A percentile compares a stretch with the other conserved stretches of the same genome.
Conservation (phyloP, 2,888 invertebrate genomes). For the Chirona hameri region DNA sequence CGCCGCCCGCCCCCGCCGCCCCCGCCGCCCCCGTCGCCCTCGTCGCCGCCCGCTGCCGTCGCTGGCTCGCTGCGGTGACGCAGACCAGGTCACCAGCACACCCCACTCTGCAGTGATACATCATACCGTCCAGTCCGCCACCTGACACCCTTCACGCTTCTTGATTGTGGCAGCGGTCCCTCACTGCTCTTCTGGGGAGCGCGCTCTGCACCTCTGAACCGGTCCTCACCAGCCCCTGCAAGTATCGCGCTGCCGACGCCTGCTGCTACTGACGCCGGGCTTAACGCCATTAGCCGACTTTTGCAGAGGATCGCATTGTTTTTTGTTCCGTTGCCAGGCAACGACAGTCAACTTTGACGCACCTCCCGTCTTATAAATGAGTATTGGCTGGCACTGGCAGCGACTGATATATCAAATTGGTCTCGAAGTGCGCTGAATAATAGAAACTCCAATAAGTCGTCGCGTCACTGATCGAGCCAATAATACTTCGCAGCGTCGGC, state of each 20-base stretch:
- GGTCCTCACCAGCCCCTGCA: background rate
- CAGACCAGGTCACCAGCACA: too few species aligned
- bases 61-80: too few species aligned
- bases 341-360: background rate
- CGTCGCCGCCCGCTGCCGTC: background rate
- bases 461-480: background rate
- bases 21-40: background rate
- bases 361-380: slow-evolving; percentile 10
- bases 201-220: too few species aligned
- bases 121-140: background rate
- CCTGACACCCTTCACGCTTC: too few species aligned
- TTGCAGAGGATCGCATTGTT: slow-evolving; percentile 4
- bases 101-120: background rate
- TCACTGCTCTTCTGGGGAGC: too few species aligned
- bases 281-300: background rate
- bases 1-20: background rate
- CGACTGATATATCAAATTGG: slow-evolving; percentile 2
- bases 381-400: slow-evolving; percentile 1
- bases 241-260: background rate
- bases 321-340: slow-evolving; percentile 3
- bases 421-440: background rate
- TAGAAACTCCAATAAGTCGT: background rate
- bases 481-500: background rate
- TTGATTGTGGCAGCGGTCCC: too few species aligned
- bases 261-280: background rate